Conservation (phyloP, 2,797 vertebrate species). For the Anguilla pacifica region DNA sequence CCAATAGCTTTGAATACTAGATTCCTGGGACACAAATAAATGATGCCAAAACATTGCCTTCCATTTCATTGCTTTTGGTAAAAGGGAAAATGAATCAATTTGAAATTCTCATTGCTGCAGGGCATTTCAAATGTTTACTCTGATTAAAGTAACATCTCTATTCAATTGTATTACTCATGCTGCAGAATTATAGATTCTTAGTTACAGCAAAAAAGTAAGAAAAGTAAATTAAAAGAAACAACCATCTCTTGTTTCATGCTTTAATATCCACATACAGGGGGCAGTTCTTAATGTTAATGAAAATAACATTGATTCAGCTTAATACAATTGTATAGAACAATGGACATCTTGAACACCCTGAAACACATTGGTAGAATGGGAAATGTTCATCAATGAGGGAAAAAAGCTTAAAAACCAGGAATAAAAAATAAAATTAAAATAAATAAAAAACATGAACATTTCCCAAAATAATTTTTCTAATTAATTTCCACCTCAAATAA, state of each 20-base stretch:
- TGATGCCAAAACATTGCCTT: background rate
- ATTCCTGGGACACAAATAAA: background rate
- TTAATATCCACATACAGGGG: background rate
- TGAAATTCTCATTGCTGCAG: background rate
- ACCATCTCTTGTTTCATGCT: background rate
- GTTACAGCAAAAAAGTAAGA: slow-evolving; percentile 36
- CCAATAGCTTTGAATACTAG: background rate
- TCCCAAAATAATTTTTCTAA: slow-evolving; percentile 42
- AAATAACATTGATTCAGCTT: slow-evolving; percentile 35
- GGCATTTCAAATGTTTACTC: slow-evolving; percentile 24
- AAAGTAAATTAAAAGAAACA: slow-evolving; percentile 11
- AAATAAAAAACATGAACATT: slow-evolving; percentile 3
- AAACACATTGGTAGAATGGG: slow-evolving; percentile 33
- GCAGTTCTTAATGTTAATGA: background rate
- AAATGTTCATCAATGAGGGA: slow-evolving; percentile 39
- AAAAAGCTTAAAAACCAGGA: background rate
- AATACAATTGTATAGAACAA: slow-evolving; percentile 40
- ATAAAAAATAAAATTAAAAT: too few species aligned
- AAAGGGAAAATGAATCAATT: background rate
- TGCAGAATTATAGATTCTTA: slow-evolving; percentile 21
- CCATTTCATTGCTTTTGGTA: background rate
- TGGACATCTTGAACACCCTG: slow-evolving; percentile 23
- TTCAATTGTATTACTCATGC: slow-evolving; percentile 32
- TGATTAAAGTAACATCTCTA: slow-evolving; percentile 14
- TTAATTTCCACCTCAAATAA: slow-evolving; percentile 36